Conservation (phyloP, 2,888 invertebrate species). For the Dynastes tityus region DNA sequence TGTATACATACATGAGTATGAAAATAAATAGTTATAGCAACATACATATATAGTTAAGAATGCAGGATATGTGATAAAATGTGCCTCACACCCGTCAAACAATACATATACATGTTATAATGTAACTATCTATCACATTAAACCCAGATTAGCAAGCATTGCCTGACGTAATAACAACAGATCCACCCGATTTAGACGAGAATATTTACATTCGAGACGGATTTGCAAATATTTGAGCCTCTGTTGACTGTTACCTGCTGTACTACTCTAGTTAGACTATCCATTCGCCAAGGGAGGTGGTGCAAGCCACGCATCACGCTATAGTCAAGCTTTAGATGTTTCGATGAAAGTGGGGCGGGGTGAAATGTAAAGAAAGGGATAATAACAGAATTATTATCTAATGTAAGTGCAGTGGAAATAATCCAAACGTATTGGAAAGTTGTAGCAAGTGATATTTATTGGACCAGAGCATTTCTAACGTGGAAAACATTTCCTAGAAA, state of each 20-base stretch:
- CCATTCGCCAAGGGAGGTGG: conserved; percentile 18
- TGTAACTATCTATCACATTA: conserved; percentile 56
- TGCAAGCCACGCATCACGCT: conserved; percentile 18
- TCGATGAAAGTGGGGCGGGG: not conserved
- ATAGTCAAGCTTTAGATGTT: not conserved
- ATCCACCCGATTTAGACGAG: conserved; percentile 63
- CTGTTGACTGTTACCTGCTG: conserved; percentile 65
- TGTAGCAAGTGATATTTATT: too few species aligned
- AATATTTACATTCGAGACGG: conserved; percentile 65
- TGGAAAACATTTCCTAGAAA: too few species aligned
- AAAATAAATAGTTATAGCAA: too few species aligned
- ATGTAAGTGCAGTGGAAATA: too few species aligned
- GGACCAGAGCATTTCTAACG: too few species aligned
- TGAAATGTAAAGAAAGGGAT: conserved; percentile 3
- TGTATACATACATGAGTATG: too few species aligned
- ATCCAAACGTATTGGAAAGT: too few species aligned
- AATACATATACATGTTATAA: conserved; percentile 5
- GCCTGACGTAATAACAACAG: conserved; percentile 63
- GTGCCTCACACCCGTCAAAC: too few species aligned
- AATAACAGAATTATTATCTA: not conserved
- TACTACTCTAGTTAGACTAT: conserved; percentile 48
- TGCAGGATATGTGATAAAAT: not conserved
- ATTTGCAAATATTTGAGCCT: conserved; percentile 66
- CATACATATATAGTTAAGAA: not conserved
- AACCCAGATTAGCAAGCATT: conserved; percentile 59